A percentile compares a stretch with the other conserved stretches of the same genome.
phyloP scores from a whole-genome alignment of 2,888 invertebrate genomes.

The Idaea aversata region DNA sequence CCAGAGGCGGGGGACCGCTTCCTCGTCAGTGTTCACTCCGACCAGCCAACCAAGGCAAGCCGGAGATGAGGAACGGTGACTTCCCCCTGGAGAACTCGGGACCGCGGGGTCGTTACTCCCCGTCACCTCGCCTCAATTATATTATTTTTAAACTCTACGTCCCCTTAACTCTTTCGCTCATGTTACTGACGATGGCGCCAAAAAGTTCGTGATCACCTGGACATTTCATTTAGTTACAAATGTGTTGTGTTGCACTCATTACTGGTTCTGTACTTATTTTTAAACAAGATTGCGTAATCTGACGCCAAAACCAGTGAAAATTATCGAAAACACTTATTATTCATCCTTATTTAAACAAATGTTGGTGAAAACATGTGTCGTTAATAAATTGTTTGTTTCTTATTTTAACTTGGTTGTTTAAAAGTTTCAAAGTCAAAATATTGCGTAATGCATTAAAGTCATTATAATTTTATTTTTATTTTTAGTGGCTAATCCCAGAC shows the following conservation, averaged over 20 bases:
- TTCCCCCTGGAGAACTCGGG: no score
- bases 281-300: background rate
- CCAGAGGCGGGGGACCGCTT: no score
- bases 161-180: background rate
- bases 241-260: background rate
- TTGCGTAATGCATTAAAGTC: background rate
- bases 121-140: no score
- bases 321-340: background rate
- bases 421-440: background rate
- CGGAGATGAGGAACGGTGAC: no score
- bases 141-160: no score
- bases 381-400: background rate
- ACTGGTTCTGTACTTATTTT: background rate
- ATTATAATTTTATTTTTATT: background rate
- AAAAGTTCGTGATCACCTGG: constrained; percentile 1
- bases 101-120: no score
- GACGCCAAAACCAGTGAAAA: background rate
- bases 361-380: no score
- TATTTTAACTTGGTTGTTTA: background rate
- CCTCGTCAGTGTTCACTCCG: no score
- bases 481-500: background rate
- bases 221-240: background rate
- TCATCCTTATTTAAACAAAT: no score
- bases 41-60: no score
- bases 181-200: constrained; percentile 1